Base-by-base conservation (phyloP, 2,888 invertebrate species). In the Disparrhopalites patrizii region DNA sequence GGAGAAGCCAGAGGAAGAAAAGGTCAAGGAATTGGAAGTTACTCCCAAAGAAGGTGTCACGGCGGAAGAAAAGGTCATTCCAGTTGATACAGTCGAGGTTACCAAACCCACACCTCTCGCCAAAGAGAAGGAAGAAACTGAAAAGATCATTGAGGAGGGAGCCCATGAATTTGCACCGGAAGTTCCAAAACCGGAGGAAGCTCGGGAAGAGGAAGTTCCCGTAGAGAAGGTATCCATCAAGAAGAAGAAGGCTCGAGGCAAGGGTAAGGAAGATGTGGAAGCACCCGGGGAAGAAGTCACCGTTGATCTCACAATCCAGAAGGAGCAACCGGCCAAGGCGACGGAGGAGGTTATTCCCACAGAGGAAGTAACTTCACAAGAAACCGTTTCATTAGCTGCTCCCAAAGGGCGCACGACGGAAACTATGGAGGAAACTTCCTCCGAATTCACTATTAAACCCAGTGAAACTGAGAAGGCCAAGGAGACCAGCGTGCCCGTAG, bases 161-260 rank as follows among this genome's bases (percentile, higher is more conserved):
- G 7, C 25, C 20, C 55, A 36, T 20, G 56, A 62, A 31, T 15
- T 66, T 1, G 20, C 47, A 4, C 5, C 7, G 0, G 64, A 64
- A 7, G 5, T 27, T 91, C 78, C 90, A 90, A 40, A 91, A 91
- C 80, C 67, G 5, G 40, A 66, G 18, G 65, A 65, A 23, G 55
- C 33, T 10, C 3, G 27, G 3, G 23, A 30, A 50, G 50, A 50
- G 23, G 36, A 50, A 30, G 50, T 40, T 23, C 23, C 55, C 3
- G 30, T 20, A 13, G 55, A 38, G 33, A 38, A 5, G 1, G 54
- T 62, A 2, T 28, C 55, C 28, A 50, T 70, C 33, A 54, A 38
- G 25, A 70, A 70, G 51, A 62, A 58, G 20, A 65, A 65, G 43
- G 13, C 38, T 7, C 64, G 47, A 1, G 60, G 60, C 3, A 43